Conservation (phyloP, 1,140 invertebrate genomes). For the Ceratina calcarata region DNA sequence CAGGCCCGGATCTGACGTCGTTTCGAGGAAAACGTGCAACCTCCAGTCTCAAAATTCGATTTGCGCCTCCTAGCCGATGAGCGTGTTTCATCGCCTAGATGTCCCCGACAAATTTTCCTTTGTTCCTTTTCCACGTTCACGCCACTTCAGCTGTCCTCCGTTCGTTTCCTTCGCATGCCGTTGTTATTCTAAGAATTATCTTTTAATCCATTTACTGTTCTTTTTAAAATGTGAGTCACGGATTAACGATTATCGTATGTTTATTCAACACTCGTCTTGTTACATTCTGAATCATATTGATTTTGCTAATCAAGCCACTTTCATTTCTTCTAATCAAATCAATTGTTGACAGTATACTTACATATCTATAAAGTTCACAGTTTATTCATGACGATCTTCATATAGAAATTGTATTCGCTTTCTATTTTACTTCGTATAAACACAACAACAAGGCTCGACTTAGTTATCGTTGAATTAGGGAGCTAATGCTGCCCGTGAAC, state of each 20-base stretch:
- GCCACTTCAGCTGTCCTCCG: background rate
- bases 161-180: background rate
- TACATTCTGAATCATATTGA: too few species aligned
- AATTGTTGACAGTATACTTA: too few species aligned
- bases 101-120: background rate
- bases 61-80: slow-evolving; percentile 19
- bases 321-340: too few species aligned
- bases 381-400: too few species aligned
- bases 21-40: slow-evolving; percentile 20
- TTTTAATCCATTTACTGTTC: too few species aligned
- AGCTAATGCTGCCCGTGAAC: background rate
- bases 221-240: too few species aligned
- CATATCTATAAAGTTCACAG: too few species aligned
- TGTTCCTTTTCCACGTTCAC: too few species aligned
- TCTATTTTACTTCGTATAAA: background rate
- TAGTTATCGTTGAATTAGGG: slow-evolving; percentile 7
- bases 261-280: too few species aligned
- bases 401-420: too few species aligned
- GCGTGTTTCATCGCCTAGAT: background rate
- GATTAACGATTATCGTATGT: too few species aligned
- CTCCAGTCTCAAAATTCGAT: slow-evolving; percentile 36
- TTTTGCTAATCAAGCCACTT: too few species aligned
- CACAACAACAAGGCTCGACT: background rate
- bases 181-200: background rate
- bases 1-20: slow-evolving; percentile 27